Percentiles rank a stretch among this genome's conserved stretches.
phyloP scores from a whole-genome alignment of 2,797 vertebrate genomes.

The Onychomys torridus region DNA sequence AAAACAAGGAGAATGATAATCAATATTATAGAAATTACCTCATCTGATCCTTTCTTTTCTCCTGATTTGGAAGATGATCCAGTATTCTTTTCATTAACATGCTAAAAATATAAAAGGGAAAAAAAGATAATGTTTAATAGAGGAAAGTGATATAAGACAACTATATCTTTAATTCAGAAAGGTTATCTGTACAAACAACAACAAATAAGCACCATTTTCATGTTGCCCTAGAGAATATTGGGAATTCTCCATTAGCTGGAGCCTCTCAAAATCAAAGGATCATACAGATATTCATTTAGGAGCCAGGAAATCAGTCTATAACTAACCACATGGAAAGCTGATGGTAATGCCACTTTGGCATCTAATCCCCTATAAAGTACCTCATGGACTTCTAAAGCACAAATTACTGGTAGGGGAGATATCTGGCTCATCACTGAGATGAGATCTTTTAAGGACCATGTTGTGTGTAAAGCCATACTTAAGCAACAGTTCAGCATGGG shows the following conservation, averaged over 20 bases:
- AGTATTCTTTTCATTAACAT: constrained; percentile 79
- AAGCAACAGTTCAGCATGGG: neutral
- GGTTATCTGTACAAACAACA: neutral
- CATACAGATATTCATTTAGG: constrained; percentile 45
- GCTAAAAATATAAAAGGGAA: constrained; percentile 76
- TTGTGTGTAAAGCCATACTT: neutral
- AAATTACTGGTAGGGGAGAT: constrained; percentile 23
- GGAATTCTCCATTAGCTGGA: neutral
- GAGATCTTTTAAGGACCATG: neutral
- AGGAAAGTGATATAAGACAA: constrained; percentile 18
- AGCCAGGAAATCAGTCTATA: constrained; percentile 59
- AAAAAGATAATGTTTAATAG: constrained; percentile 31
- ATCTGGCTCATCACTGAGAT: neutral
- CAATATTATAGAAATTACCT: constrained; percentile 82
- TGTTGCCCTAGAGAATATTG: constrained; percentile 38
- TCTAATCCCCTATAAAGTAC: constrained; percentile 52
- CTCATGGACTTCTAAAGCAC: constrained; percentile 38
- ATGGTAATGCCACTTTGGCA: neutral
- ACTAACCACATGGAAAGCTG: constrained; percentile 67
- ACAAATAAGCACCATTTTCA: constrained; percentile 29
- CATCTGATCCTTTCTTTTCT: constrained; percentile 80
- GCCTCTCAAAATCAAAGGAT: constrained; percentile 57
- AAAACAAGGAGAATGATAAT: constrained; percentile 33
- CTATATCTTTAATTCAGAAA: constrained; percentile 34
- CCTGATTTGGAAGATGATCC: constrained; percentile 74